Conservation (phyloP, 1,140 invertebrate genomes). For the Pygmarrhopalites habei region DNA sequence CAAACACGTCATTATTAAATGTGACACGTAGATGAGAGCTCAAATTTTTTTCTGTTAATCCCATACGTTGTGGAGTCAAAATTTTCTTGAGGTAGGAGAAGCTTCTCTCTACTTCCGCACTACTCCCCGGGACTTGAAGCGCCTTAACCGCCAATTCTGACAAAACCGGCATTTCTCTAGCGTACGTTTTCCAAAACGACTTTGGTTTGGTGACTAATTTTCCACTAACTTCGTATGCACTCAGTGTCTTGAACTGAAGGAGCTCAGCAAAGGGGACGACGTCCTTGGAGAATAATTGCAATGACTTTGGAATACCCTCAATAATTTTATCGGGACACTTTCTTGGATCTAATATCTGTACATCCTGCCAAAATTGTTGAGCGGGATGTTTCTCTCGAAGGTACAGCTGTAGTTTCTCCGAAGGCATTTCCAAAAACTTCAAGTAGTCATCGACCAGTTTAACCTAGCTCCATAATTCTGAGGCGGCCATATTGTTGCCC, state of each 20-base stretch:
- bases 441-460: neutral
- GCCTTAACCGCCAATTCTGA: neutral
- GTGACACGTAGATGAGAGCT: neutral
- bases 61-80: neutral
- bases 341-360: neutral
- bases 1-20: neutral
- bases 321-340: conserved; percentile 8
- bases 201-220: neutral
- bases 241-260: neutral
- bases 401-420: neutral
- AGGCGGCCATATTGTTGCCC: conserved; percentile 3
- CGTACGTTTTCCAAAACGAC: neutral
- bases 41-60: neutral
- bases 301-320: neutral
- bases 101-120: too few relatives aligned
- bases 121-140: neutral
- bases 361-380: conserved; percentile 14
- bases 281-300: neutral
- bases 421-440: neutral
- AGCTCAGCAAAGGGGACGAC: neutral
- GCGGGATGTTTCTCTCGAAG: neutral
- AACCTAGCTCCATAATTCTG: neutral
- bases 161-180: conserved; percentile 3
- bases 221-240: neutral
- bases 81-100: neutral